phyloP scores from a whole-genome alignment of 2,888 invertebrate species.

The Heliconius aoede region DNA sequence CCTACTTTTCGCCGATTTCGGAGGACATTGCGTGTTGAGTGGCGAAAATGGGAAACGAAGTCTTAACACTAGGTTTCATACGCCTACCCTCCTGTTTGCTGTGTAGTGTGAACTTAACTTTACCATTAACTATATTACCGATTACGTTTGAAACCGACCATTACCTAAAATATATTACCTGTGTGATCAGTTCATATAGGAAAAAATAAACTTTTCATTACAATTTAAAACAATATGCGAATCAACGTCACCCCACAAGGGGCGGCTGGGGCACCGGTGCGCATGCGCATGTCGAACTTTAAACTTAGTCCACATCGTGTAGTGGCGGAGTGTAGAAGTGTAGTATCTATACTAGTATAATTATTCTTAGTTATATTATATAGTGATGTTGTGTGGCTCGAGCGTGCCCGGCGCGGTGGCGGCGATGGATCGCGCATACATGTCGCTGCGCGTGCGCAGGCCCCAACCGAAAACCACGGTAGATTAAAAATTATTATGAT shows the following conservation, averaged over 20 bases:
- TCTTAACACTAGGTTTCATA: no score
- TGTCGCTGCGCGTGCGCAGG: slow-evolving; percentile 81
- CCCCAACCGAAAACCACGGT: slow-evolving; percentile 73
- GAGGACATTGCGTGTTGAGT: no score
- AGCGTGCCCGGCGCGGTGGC: slow-evolving; percentile 68
- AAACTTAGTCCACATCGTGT: slow-evolving; percentile 34
- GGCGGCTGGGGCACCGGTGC: slow-evolving; percentile 3
- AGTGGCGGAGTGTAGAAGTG: slow-evolving; percentile 38
- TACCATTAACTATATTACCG: neutral
- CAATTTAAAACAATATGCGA: neutral
- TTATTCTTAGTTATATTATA: neutral
- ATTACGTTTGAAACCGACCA: no score
- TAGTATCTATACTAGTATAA: slow-evolving; percentile 58
- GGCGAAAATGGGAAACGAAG: no score
- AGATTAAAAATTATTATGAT: slow-evolving; percentile 40
- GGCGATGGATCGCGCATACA: slow-evolving; percentile 81
- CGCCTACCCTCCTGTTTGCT: no score
- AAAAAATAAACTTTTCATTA: neutral
- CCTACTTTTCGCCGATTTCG: no score
- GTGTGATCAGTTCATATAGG: neutral
- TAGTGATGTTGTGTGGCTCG: slow-evolving; percentile 60
- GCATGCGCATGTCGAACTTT: slow-evolving; percentile 1
- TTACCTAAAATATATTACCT: neutral
- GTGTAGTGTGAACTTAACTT: no score
- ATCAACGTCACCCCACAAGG: slow-evolving; percentile 11